Percentiles rank a stretch among this genome's conserved stretches.
Evolutionary conservation across 1,140 invertebrate species (phyloP).

Genomic region (Hycleus cichorii): DNA sequence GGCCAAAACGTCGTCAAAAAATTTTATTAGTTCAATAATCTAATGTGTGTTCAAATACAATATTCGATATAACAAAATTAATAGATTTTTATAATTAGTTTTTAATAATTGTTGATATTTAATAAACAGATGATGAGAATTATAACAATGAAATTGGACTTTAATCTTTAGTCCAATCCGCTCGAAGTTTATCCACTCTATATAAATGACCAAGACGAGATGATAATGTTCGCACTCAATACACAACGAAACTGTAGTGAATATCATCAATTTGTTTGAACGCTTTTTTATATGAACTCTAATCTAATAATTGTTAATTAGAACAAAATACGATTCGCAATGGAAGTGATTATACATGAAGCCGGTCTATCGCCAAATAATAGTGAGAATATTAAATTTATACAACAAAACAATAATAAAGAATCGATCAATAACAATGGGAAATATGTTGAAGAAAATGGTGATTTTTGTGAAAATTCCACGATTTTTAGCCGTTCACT

Average conservation of each 20-base stretch:
- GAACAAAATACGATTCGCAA: neutral
- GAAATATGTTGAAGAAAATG: neutral
- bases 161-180: neutral
- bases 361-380: slow-evolving; percentile 8
- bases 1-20: too few species aligned
- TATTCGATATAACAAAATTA: too few species aligned
- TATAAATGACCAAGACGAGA: slow-evolving; percentile 25
- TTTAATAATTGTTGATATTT: too few species aligned
- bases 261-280: neutral
- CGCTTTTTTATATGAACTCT: neutral
- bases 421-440: neutral
- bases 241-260: neutral
- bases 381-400: slow-evolving; percentile 13
- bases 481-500: slow-evolving; percentile 43
- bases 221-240: slow-evolving; percentile 12
- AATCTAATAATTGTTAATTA: neutral
- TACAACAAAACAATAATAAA: neutral
- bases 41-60: too few species aligned
- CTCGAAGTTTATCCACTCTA: slow-evolving; percentile 8
- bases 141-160: neutral
- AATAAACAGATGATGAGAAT: too few species aligned
- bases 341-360: slow-evolving; percentile 18
- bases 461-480: neutral
- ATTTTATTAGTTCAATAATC: too few species aligned
- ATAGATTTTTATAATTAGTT: too few species aligned